Percentiles rank a stretch among this genome's conserved stretches.
These are phyloP conservation scores for Probaryconus sp. DNA, from an alignment of 1,140 invertebrate species.

Conservation along the genomic window DNA sequence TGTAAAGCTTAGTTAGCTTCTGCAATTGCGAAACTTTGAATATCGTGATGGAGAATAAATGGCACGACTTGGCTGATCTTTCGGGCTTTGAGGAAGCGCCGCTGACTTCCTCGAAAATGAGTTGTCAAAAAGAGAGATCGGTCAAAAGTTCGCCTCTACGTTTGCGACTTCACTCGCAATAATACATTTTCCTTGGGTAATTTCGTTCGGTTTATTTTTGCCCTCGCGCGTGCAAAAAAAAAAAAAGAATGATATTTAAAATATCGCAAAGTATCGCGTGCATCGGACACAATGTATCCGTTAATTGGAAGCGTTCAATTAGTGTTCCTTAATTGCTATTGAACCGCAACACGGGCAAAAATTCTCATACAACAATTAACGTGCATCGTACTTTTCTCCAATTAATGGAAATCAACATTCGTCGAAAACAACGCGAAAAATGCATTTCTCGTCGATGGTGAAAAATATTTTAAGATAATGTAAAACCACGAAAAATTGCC, in stretches of 20 bases:
- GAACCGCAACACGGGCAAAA: constrained; percentile 21
- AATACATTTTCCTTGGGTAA: too few species aligned
- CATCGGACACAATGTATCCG: constrained; percentile 11
- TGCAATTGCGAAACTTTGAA: constrained; percentile 48
- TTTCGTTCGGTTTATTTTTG: too few species aligned
- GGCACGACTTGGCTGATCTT: constrained; percentile 40
- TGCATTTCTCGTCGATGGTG: not conserved
- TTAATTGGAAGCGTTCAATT: constrained; percentile 55
- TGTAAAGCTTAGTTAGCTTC: constrained; percentile 49
- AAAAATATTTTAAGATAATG: not conserved
- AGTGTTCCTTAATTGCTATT: constrained; percentile 47
- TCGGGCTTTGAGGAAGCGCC: constrained; percentile 17
- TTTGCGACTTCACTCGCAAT: not conserved
- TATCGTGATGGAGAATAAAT: constrained; percentile 48
- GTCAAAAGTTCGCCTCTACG: constrained; percentile 5
- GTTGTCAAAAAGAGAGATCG: constrained; percentile 20
- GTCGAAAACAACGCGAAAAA: not conserved
- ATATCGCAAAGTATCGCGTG: constrained; percentile 9
- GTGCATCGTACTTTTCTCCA: constrained; percentile 24
- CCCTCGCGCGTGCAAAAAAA: not conserved
- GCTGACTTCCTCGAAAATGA: constrained; percentile 37
- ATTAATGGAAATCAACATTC: constrained; percentile 22
- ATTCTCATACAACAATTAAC: constrained; percentile 32
- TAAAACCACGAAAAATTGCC: too few species aligned
- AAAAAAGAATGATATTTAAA: not conserved